Evolutionary conservation across 2,888 invertebrate genomes (phyloP), one percentile per base, ranked within the genome.

Genomic region (Cyaniris semiargus): DNA sequence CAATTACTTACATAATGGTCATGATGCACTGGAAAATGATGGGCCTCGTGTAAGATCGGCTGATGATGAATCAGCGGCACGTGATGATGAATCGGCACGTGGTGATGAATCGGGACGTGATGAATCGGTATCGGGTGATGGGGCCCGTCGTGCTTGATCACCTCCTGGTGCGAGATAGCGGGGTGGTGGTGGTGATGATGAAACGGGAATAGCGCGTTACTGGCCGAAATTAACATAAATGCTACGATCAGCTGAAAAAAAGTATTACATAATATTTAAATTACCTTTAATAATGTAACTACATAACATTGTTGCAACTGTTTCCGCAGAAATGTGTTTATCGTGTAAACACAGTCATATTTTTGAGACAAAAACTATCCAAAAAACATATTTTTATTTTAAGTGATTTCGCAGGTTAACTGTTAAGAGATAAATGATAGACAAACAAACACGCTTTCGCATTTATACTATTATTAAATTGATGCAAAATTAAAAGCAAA

Each of bases 141-240:
- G 13, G 87, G 93, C 0, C 93, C 93, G 76, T 89, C 88, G 78
- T 91, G 91, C 79, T 90, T 91, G 79, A 89, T 85, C 79, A 92
- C 80, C 80, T 92, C 88, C 83, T 94, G 94, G 84, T 93, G 93
- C 13, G 93, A 93, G 34, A 93, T 84, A 3, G 93, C 93, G 4
- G 87, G 87, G 81, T 89, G 87, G 78, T 89, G 86, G 78, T 90
- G 90, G 70, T 89, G 88, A 79, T 90, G 88, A 79, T 90, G 89
- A 80, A 90, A 84, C 60, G 92, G 92, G 81, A 90, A 91, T 79
- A 93, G 86, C 8, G 93, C 93, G 80, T 91, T 91, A 82, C 91
- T 86, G 79, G 89, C 86, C 44, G 91, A 86, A 60, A 88, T 84
- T 81, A 91, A 82, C 72, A 86, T 85, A 77, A 88, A 86, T 70